Conservation (phyloP, 2,888 invertebrate genomes). For the Dysmachus trigonus region DNA sequence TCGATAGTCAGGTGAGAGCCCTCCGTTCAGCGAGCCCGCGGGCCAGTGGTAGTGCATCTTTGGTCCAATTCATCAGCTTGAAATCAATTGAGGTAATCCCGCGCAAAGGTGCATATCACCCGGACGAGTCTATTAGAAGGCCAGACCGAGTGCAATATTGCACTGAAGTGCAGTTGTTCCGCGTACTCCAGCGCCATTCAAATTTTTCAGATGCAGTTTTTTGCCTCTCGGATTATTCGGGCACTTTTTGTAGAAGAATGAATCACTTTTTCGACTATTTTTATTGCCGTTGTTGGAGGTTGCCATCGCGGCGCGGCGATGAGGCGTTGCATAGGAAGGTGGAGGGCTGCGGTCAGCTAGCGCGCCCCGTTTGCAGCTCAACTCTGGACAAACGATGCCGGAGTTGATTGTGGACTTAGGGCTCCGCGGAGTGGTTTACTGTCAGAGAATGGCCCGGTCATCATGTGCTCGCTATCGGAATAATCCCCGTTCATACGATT, state of each 20-base stretch:
- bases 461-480: slow-evolving; percentile 36
- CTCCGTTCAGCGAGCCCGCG: not conserved
- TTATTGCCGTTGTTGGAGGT: slow-evolving; percentile 28
- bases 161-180: slow-evolving; percentile 31
- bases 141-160: slow-evolving; percentile 24
- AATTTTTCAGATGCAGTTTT: slow-evolving; percentile 32
- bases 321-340: slow-evolving; percentile 4
- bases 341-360: slow-evolving; percentile 16
- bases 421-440: slow-evolving; percentile 23
- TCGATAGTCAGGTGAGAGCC: not conserved
- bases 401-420: slow-evolving; percentile 39
- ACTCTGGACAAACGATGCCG: slow-evolving; percentile 30
- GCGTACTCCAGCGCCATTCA: slow-evolving; percentile 29
- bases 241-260: slow-evolving; percentile 31
- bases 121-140: slow-evolving; percentile 7
- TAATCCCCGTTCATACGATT: slow-evolving; percentile 32
- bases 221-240: slow-evolving; percentile 33
- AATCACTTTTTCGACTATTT: slow-evolving; percentile 39
- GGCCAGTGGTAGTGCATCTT: not conserved
- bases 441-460: slow-evolving; percentile 35
- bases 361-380: slow-evolving; percentile 16
- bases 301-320: not conserved
- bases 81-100: slow-evolving; percentile 19
- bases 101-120: not conserved
- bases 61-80: slow-evolving; percentile 10